phyloP scores from a whole-genome alignment of 2,888 invertebrate species.

The Epistrophe eligans region DNA sequence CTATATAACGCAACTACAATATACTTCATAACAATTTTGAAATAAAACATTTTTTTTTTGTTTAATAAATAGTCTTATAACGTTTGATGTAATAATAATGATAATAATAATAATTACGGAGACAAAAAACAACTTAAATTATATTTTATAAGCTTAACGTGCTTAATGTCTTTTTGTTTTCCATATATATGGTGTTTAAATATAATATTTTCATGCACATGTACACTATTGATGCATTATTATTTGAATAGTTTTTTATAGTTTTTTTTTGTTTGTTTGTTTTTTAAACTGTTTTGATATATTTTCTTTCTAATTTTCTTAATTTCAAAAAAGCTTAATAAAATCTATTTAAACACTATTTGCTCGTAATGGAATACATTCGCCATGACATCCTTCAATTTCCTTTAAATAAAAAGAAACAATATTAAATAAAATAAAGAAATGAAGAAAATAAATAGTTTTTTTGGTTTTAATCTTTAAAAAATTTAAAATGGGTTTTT shows the following conservation, averaged over 20 bases:
- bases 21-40: slow-evolving; percentile 41
- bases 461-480: slow-evolving; percentile 13
- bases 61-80: slow-evolving; percentile 37
- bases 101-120: slow-evolving; percentile 34
- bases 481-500: not conserved
- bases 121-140: slow-evolving; percentile 53
- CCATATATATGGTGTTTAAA: slow-evolving; percentile 62
- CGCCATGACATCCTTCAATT: slow-evolving; percentile 85
- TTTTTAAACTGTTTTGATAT: slow-evolving; percentile 24
- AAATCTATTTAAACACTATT: slow-evolving; percentile 85
- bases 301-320: slow-evolving; percentile 32
- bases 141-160: slow-evolving; percentile 67
- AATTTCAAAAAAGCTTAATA: slow-evolving; percentile 54
- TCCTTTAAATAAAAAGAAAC: slow-evolving; percentile 82
- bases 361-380: slow-evolving; percentile 87
- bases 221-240: slow-evolving; percentile 39
- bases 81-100: slow-evolving; percentile 37
- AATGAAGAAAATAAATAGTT: slow-evolving; percentile 68
- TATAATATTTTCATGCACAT: slow-evolving; percentile 70
- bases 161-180: slow-evolving; percentile 74
- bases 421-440: slow-evolving; percentile 78
- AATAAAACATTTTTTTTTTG: slow-evolving; percentile 48
- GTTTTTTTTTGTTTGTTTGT: not conserved
- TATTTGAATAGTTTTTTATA: slow-evolving; percentile 31
- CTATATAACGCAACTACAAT: slow-evolving; percentile 61